These are phyloP conservation scores for Amphipyra tragopoginis DNA, from an alignment of 2,888 invertebrate genomes.

Conservation along the genomic window DNA sequence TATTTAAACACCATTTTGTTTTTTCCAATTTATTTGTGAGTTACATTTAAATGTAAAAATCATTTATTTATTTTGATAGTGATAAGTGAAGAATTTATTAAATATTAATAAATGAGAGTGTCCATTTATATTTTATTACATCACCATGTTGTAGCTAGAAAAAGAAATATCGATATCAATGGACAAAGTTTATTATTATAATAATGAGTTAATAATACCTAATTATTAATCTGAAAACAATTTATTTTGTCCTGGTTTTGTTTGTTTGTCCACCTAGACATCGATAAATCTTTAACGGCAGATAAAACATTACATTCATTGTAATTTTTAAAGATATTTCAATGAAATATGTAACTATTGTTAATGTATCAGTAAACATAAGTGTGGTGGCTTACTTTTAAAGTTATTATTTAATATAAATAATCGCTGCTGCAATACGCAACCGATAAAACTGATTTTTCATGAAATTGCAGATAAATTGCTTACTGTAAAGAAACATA, in stretches of 20 bases:
- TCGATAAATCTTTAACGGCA: constrained; percentile 8
- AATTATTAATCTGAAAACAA: background rate
- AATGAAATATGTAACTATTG: constrained; percentile 40
- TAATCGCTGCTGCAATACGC: too few species aligned
- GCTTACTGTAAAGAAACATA: too few species aligned
- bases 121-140: constrained; percentile 57
- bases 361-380: constrained; percentile 23
- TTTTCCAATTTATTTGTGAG: constrained; percentile 24
- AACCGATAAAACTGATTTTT: too few species aligned
- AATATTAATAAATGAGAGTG: constrained; percentile 48
- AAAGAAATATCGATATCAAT: constrained; percentile 21
- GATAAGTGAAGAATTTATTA: constrained; percentile 65
- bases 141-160: constrained; percentile 47
- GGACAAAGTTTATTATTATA: constrained; percentile 1
- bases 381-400: constrained; percentile 28
- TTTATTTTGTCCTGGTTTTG: background rate
- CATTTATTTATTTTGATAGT: constrained; percentile 58
- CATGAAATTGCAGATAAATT: too few species aligned
- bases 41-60: constrained; percentile 40
- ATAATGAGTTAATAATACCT: background rate
- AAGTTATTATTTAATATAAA: too few species aligned
- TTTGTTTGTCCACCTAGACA: constrained; percentile 8
- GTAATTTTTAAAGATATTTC: constrained; percentile 21
- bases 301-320: constrained; percentile 28
- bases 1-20: constrained; percentile 25